Evolutionary conservation across 2,888 invertebrate genomes (phyloP).

Genomic region (Sesia bembeciformis): DNA sequence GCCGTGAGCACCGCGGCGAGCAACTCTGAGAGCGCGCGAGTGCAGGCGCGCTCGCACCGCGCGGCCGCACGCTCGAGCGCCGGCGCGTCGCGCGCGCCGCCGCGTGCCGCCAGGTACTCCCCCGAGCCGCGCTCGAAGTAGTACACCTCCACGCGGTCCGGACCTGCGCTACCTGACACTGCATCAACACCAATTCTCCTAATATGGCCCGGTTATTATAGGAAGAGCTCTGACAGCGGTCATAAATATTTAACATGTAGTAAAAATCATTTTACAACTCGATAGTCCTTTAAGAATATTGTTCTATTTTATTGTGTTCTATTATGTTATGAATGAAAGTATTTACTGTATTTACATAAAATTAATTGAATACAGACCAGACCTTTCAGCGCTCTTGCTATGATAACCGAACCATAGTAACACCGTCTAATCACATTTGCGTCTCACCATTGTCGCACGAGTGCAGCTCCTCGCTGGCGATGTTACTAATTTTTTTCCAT

Average conservation of each 20-base stretch:
- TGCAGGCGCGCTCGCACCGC: conserved; percentile 7
- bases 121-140: conserved; percentile 32
- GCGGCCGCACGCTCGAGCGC: conserved; percentile 1
- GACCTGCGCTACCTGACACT: conserved; percentile 9
- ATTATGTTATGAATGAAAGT: too few species aligned
- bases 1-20: conserved; percentile 75
- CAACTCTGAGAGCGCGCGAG: conserved; percentile 60
- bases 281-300: too few species aligned
- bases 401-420: too few species aligned
- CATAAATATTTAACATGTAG: too few species aligned
- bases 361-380: too few species aligned
- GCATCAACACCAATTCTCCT: background rate
- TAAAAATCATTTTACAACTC: too few species aligned
- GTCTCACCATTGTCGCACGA: background rate
- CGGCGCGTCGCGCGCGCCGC: conserved; percentile 8
- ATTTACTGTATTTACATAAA: too few species aligned
- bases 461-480: background rate
- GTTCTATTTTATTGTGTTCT: too few species aligned
- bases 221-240: too few species aligned
- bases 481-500: conserved; percentile 6
- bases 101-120: conserved; percentile 20
- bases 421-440: background rate
- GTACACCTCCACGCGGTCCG: conserved; percentile 45
- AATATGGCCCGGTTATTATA: background rate
- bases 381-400: too few species aligned